Conservation (phyloP, 1,140 invertebrate genomes). For the Drosophila busckii region DNA sequence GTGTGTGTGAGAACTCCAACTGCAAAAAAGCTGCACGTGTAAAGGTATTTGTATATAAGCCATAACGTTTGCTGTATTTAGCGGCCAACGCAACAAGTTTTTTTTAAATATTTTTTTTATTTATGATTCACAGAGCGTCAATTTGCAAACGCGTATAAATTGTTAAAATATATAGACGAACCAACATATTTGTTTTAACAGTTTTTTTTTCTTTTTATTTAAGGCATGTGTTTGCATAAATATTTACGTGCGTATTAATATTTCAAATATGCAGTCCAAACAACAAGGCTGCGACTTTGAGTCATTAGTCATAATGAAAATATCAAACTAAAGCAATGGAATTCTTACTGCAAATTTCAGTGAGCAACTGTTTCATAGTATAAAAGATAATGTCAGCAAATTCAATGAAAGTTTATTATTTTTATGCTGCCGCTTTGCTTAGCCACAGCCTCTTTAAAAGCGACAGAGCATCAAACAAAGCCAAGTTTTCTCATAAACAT, state of each 20-base stretch:
- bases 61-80: conserved; percentile 39
- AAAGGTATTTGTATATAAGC: conserved; percentile 37
- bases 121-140: conserved; percentile 17
- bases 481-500: conserved; percentile 13
- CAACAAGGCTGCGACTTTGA: conserved; percentile 4
- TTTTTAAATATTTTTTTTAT: conserved; percentile 19
- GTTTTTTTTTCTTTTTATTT: conserved; percentile 2
- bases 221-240: conserved; percentile 24
- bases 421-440: too few relatives aligned
- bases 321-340: too few relatives aligned
- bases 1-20: conserved; percentile 9
- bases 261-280: conserved; percentile 14
- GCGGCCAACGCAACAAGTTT: conserved; percentile 56
- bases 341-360: too few relatives aligned
- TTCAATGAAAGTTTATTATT: too few relatives aligned
- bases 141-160: conserved; percentile 2
- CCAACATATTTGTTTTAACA: conserved; percentile 5
- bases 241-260: conserved; percentile 32
- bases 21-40: conserved; percentile 25
- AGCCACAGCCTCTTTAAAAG: conserved; percentile 8
- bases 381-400: too few relatives aligned
- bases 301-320: too few relatives aligned
- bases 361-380: too few relatives aligned
- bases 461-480: conserved; percentile 14
- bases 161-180: neutral